These are phyloP conservation scores for Acipenser transmontanus DNA, from an alignment of 2,797 vertebrate genomes.

Conservation along the genomic window DNA sequence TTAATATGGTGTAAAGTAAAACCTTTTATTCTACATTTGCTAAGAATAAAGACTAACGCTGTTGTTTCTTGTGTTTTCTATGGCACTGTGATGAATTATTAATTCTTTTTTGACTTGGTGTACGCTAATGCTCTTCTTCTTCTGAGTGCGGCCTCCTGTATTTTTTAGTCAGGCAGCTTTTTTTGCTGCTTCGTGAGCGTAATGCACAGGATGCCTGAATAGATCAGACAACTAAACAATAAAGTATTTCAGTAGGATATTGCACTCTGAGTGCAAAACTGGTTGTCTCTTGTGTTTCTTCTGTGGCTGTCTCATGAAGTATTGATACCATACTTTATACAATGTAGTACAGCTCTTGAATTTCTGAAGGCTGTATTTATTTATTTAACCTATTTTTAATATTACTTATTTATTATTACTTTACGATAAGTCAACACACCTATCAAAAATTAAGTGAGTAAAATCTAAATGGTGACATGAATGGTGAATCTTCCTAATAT, in stretches of 20 bases:
- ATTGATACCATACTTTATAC: conserved; percentile 66
- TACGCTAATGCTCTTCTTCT: conserved; percentile 44
- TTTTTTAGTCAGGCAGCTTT: neutral
- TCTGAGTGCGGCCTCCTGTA: conserved; percentile 23
- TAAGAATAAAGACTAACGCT: conserved; percentile 37
- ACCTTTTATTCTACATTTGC: conserved; percentile 47
- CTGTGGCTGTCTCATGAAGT: conserved; percentile 68
- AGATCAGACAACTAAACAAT: conserved; percentile 34
- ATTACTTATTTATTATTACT: too few relatives aligned
- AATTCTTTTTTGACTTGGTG: conserved; percentile 53
- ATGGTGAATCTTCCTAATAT: too few relatives aligned
- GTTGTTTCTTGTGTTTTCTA: conserved; percentile 48
- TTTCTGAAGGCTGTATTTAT: neutral
- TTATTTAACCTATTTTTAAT: neutral
- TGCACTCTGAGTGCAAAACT: conserved; percentile 58
- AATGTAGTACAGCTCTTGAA: conserved; percentile 34
- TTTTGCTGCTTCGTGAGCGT: conserved; percentile 28
- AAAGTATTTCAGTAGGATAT: conserved; percentile 50
- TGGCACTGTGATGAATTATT: conserved; percentile 62
- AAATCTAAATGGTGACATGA: too few relatives aligned
- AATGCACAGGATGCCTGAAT: conserved; percentile 36
- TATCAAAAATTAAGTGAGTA: too few relatives aligned
- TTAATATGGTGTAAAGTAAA: conserved; percentile 46
- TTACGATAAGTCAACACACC: too few relatives aligned
- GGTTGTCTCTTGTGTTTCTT: conserved; percentile 54